Conservation (phyloP, 2,888 invertebrate species). For the Papilio elwesi region DNA sequence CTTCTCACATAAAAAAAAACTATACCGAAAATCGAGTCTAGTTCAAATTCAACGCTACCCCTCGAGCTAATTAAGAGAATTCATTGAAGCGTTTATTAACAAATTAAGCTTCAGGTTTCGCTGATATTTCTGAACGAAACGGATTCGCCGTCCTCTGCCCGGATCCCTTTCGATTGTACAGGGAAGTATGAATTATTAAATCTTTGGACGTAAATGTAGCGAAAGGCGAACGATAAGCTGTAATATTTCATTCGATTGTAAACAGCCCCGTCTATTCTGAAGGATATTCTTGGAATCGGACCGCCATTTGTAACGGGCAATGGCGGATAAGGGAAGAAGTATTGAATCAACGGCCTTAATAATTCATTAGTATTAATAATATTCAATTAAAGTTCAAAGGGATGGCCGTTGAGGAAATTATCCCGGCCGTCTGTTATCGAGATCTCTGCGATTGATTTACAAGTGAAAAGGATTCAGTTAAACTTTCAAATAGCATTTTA, state of each 20-base stretch:
- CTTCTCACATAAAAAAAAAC: too few relatives aligned
- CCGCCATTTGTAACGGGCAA: slow-evolving; percentile 10
- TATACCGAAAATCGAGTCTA: slow-evolving; percentile 6
- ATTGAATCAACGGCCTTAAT: slow-evolving; percentile 9
- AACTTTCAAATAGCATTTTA: too few relatives aligned
- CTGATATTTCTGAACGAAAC: slow-evolving; percentile 16
- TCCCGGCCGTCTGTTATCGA: not conserved
- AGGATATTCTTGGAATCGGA: not conserved
- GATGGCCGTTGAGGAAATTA: not conserved
- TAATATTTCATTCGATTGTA: slow-evolving; percentile 31
- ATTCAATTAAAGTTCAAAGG: slow-evolving; percentile 18
- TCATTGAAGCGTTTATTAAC: slow-evolving; percentile 61
- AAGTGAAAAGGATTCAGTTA: not conserved
- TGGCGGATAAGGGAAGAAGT: not conserved
- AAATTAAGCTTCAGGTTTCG: slow-evolving; percentile 48
- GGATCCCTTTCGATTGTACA: slow-evolving; percentile 13
- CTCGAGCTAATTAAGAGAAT: slow-evolving; percentile 58
- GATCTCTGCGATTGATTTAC: not conserved
- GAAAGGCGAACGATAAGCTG: slow-evolving; percentile 42
- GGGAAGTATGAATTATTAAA: slow-evolving; percentile 39
- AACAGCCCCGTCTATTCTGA: slow-evolving; percentile 17
- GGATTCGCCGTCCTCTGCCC: slow-evolving; percentile 9
- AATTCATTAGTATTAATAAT: slow-evolving; percentile 23
- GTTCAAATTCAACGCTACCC: not conserved
- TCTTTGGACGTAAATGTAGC: slow-evolving; percentile 42